phyloP scores from a whole-genome alignment of 2,888 invertebrate species.

The Chloroclysta siterata region DNA sequence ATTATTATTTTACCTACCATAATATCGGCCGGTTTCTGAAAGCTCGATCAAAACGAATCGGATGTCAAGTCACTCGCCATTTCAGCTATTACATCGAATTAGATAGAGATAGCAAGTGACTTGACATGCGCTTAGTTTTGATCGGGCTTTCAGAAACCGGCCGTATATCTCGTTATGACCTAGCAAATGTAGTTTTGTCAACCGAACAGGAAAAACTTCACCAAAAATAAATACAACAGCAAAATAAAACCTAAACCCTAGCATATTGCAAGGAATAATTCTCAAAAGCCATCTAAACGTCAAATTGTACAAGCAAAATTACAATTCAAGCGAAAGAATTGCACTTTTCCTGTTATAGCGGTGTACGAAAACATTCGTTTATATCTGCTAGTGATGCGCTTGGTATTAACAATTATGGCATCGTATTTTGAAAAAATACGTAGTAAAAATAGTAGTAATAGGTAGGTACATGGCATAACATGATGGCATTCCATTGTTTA shows the following conservation, averaged over 20 bases:
- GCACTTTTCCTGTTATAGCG: slow-evolving; percentile 64
- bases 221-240: slow-evolving; percentile 12
- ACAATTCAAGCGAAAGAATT: slow-evolving; percentile 70
- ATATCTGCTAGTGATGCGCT: slow-evolving; percentile 28
- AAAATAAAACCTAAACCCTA: slow-evolving; percentile 36
- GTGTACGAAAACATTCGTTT: slow-evolving; percentile 44
- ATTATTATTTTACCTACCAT: too few species aligned
- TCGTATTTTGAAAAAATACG: too few species aligned
- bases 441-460: too few species aligned
- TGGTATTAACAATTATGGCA: background rate
- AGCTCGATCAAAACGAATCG: too few species aligned
- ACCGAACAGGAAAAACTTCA: slow-evolving; percentile 27
- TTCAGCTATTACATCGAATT: too few species aligned
- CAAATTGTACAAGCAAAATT: slow-evolving; percentile 68
- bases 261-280: slow-evolving; percentile 54
- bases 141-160: too few species aligned
- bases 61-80: too few species aligned
- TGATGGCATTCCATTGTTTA: too few species aligned
- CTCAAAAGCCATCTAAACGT: slow-evolving; percentile 65
- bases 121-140: too few species aligned
- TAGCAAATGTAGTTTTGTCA: background rate
- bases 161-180: background rate
- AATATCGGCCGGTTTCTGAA: too few species aligned
- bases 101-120: too few species aligned
- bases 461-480: too few species aligned